phyloP scores from a whole-genome alignment of 2,797 vertebrate species.

The Amniataba percoides region DNA sequence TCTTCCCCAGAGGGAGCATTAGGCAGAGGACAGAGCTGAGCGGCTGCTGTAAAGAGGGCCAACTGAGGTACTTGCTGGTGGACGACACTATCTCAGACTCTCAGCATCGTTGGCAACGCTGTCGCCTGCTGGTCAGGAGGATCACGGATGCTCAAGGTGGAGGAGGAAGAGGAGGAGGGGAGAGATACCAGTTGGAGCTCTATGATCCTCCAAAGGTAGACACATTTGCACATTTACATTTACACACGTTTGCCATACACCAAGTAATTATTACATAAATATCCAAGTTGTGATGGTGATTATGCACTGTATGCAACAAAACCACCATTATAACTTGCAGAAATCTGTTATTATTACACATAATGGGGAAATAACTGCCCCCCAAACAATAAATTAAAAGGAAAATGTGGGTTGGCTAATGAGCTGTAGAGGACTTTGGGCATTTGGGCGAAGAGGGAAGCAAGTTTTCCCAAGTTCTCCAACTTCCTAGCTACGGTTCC shows the following conservation, averaged over 20 bases:
- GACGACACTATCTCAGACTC: slow-evolving; percentile 93
- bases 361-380: neutral
- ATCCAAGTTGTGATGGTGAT: neutral
- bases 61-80: slow-evolving; percentile 92
- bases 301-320: too few relatives aligned
- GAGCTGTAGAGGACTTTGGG: neutral
- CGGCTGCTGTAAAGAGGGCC: slow-evolving; percentile 90
- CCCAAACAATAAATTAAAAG: neutral
- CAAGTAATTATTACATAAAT: neutral
- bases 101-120: slow-evolving; percentile 92
- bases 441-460: too few relatives aligned
- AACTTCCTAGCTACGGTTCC: neutral
- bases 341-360: too few relatives aligned
- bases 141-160: slow-evolving; percentile 67
- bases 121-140: slow-evolving; percentile 91
- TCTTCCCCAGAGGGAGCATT: slow-evolving; percentile 83
- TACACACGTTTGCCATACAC: neutral
- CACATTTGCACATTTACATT: slow-evolving; percentile 21
- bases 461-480: too few relatives aligned
- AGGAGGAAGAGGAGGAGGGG: slow-evolving; percentile 62
- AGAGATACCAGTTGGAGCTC: slow-evolving; percentile 90
- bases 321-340: too few relatives aligned
- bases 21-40: slow-evolving; percentile 81
- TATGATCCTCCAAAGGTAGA: slow-evolving; percentile 97
- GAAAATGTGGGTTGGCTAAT: neutral